These are phyloP conservation scores for Lamellibrachia satsuma DNA, from an alignment of 2,888 invertebrate species.

Conservation along the genomic window DNA sequence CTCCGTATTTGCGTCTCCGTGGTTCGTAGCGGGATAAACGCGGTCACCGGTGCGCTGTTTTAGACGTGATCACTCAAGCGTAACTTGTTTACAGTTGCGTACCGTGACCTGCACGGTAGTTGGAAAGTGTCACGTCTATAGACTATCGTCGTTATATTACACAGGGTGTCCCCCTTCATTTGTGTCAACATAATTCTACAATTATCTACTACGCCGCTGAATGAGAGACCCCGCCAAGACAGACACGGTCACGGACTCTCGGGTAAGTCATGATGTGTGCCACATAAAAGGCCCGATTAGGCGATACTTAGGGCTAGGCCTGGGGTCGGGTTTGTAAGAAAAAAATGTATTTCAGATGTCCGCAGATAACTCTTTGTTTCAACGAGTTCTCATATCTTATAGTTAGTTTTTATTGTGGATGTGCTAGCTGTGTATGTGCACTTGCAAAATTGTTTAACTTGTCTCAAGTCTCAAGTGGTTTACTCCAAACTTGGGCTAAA, in stretches of 20 bases:
- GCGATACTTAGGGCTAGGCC: too few relatives aligned
- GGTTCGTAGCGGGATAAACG: background rate
- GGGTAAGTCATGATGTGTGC: background rate
- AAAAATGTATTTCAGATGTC: too few relatives aligned
- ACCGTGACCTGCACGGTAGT: background rate
- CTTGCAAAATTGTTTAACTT: too few relatives aligned
- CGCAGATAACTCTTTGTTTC: too few relatives aligned
- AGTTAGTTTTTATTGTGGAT: too few relatives aligned
- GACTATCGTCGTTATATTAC: background rate
- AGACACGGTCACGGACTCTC: background rate
- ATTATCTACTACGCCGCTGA: background rate
- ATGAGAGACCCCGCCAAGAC: background rate
- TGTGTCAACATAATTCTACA: background rate
- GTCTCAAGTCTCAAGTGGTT: too few relatives aligned
- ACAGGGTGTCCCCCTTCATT: background rate
- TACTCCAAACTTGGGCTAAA: too few relatives aligned
- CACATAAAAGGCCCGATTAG: background rate
- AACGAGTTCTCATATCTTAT: too few relatives aligned
- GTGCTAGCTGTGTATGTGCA: too few relatives aligned
- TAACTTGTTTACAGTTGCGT: slow-evolving; percentile 8
- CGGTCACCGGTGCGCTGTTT: background rate
- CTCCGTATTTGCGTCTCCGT: background rate
- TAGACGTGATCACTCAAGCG: background rate
- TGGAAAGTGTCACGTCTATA: background rate
- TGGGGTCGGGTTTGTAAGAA: too few relatives aligned